Conservation (phyloP, 2,888 invertebrate genomes). For the Nomada goodeniana region DNA sequence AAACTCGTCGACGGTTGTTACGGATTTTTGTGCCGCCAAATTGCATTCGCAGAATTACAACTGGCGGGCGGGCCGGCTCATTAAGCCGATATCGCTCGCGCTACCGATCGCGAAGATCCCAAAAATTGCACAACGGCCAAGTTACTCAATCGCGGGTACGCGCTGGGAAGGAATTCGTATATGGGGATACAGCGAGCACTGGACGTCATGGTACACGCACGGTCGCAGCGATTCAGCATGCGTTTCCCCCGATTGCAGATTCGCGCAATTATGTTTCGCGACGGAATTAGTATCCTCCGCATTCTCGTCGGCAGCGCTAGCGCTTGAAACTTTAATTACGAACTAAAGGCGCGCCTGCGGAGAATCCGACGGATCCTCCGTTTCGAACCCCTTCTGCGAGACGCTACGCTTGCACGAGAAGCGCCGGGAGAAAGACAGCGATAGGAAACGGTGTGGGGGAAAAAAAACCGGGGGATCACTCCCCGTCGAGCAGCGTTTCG, state of each 20-base stretch:
- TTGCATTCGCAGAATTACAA: conserved; percentile 45
- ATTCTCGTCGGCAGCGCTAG: conserved; percentile 47
- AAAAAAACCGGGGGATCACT: conserved; percentile 3
- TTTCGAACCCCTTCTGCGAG: conserved; percentile 14
- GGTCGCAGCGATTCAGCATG: background rate
- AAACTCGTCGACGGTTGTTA: conserved; percentile 63
- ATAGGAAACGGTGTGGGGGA: background rate
- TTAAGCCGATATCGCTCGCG: conserved; percentile 24
- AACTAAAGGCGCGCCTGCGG: conserved; percentile 39
- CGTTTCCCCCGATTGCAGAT: background rate
- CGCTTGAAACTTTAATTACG: conserved; percentile 53
- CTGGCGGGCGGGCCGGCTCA: conserved; percentile 15
- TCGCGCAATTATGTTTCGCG: conserved; percentile 43
- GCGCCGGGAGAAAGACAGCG: background rate
- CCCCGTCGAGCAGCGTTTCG: background rate
- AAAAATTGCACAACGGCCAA: background rate
- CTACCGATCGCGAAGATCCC: background rate
- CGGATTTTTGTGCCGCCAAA: conserved; percentile 58
- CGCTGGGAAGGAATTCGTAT: background rate
- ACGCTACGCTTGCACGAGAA: no score
- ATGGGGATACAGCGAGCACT: background rate
- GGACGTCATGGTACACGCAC: conserved; percentile 4
- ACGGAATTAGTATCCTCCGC: conserved; percentile 44
- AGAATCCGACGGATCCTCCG: conserved; percentile 22
- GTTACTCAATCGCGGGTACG: background rate